Conservation (phyloP, 2,113 vertebrate species). For the Tiliqua scincoides region DNA sequence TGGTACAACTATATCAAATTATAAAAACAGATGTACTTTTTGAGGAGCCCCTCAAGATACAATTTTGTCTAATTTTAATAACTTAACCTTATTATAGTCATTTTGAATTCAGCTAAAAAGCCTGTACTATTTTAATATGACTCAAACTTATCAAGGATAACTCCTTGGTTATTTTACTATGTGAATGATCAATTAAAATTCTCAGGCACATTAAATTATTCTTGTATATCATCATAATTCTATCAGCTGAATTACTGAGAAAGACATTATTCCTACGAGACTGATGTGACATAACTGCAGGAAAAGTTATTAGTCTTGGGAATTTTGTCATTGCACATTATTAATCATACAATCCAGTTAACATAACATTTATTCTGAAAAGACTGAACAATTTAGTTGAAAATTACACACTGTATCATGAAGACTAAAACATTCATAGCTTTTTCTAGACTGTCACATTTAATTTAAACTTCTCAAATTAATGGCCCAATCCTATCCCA, state of each 20-base stretch:
- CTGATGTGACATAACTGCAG: neutral
- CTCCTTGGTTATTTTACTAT: neutral
- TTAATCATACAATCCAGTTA: neutral
- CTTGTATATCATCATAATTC: neutral
- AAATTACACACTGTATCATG: neutral
- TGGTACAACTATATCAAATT: no score
- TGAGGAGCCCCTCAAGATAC: no score
- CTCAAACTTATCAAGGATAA: neutral
- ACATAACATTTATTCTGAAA: fast-evolving
- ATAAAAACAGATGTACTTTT: no score
- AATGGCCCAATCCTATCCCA: neutral
- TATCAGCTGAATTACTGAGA: constrained; percentile 9
- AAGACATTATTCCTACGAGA: neutral
- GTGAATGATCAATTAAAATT: neutral
- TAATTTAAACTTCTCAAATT: neutral
- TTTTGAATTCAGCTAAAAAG: neutral
- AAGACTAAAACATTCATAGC: neutral
- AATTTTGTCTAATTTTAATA: neutral
- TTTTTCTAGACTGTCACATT: neutral
- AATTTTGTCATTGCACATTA: constrained; percentile 20
- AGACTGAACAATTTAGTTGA: neutral
- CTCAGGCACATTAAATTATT: neutral
- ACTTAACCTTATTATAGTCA: neutral
- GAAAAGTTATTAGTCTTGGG: constrained; percentile 24
- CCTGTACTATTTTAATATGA: constrained; percentile 4